Base-by-base conservation (phyloP, 2,888 invertebrate species). In the Andrena haemorrhoa region DNA sequence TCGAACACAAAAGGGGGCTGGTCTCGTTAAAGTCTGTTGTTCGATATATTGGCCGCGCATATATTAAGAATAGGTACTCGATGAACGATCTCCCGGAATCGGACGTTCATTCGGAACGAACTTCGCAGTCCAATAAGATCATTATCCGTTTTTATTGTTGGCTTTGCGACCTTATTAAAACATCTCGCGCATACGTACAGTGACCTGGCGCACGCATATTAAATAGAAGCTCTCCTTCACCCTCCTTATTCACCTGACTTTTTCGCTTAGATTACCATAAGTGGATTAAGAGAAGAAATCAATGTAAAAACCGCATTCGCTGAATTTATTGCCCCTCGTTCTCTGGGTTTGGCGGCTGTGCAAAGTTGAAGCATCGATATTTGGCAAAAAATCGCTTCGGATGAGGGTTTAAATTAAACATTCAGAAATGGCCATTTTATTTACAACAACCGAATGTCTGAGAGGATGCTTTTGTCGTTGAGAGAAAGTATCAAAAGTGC, bases 21-120 rank as follows among this genome's bases (percentile, higher is more conserved):
- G 73, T 75, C 75, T 84, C 75, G 75, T 84, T 84, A 84, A 84
- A 79, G 49, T 53, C 77, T 29, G 83, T 84, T 84, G 85, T 77
- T 74, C 74, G 76, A 74, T 58, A 84, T 80, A 80, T 80, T 71
- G 73, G 68, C 31, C 49, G 70, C 51, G 64, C 70, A 84, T 74
- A 65, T 60, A 71, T 84, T 74, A 79, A 69, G 72, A 65, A 63
- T 63, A 53, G 79, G 10, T 26, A 16, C 5, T 10, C 56, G 60
- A 75, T 65, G 47, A 69, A 53, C 69, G 64, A 66, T 53, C 53
- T 7, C 23, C 10, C n/a, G 53, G 12, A n/a, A 77, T 72, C 64
- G 20, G 61, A 29, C 7, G 53, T 5, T 16, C 26, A 2, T 56
- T 26, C 12, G 7, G 3, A 5, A 2, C 16, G 12, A 60, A 20